Conservation (phyloP, 2,888 invertebrate species). For the Dexiosoma caninum region DNA sequence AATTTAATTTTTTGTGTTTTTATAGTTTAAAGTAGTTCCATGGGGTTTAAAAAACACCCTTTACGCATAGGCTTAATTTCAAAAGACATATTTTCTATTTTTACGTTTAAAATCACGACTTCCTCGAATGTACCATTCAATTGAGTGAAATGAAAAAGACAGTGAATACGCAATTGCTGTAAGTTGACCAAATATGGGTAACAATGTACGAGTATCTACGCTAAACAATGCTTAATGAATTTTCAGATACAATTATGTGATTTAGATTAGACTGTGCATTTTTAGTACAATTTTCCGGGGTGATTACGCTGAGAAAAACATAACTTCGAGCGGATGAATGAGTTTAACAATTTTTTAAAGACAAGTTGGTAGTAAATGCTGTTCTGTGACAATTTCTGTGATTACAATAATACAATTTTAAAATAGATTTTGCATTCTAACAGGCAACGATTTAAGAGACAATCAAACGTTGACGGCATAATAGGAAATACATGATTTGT, state of each 20-base stretch:
- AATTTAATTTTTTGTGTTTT: too few relatives aligned
- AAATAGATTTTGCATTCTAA: not conserved
- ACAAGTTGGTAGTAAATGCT: not conserved
- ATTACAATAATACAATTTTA: not conserved
- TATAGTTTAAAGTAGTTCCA: too few relatives aligned
- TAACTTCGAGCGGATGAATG: not conserved
- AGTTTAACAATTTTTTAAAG: not conserved
- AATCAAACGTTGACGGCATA: not conserved
- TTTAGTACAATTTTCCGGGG: not conserved
- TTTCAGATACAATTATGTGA: too few relatives aligned
- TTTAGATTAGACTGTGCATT: too few relatives aligned
- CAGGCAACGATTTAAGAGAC: not conserved
- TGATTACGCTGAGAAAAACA: slow-evolving; percentile 29
- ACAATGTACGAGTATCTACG: not conserved
- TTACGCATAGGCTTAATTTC: too few relatives aligned
- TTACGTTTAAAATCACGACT: slow-evolving; percentile 14
- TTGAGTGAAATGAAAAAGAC: not conserved
- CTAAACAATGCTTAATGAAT: not conserved
- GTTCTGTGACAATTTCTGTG: not conserved
- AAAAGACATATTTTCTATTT: not conserved
- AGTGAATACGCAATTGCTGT: slow-evolving; percentile 1
- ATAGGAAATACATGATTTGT: not conserved
- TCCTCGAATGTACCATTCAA: too few relatives aligned
- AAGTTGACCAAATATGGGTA: not conserved
- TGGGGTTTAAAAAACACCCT: too few relatives aligned